phyloP scores from a whole-genome alignment of 2,113 vertebrate species.

The Zeus faber region DNA sequence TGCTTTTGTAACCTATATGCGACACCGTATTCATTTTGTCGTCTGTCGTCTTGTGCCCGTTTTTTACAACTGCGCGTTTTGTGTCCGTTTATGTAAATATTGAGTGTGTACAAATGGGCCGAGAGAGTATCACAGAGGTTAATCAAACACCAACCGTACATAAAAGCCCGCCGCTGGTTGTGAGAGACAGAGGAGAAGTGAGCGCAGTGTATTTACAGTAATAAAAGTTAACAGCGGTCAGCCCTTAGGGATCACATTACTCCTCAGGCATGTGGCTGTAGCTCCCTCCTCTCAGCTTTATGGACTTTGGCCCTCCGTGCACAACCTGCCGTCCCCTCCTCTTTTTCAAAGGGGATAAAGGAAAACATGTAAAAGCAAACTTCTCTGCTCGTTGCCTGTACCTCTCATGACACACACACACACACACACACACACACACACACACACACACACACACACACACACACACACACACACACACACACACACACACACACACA shows the following conservation, averaged over 20 bases:
- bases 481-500: background rate
- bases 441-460: background rate
- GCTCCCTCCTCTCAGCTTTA: slow-evolving; percentile 59
- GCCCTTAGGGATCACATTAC: slow-evolving; percentile 70
- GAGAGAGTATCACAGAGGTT: slow-evolving; percentile 57
- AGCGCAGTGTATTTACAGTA: slow-evolving; percentile 67
- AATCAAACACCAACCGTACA: slow-evolving; percentile 61
- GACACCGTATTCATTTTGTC: slow-evolving; percentile 56
- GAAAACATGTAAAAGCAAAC: slow-evolving; percentile 72
- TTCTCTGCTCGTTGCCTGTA: slow-evolving; percentile 29
- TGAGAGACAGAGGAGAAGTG: slow-evolving; percentile 54
- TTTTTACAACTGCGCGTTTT: slow-evolving; percentile 41
- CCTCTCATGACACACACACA: background rate
- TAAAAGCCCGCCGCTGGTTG: slow-evolving; percentile 49
- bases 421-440: background rate
- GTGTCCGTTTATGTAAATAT: slow-evolving; percentile 41
- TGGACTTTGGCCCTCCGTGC: slow-evolving; percentile 57
- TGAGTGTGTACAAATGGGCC: slow-evolving; percentile 55
- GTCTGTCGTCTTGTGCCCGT: slow-evolving; percentile 16
- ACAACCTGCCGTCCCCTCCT: slow-evolving; percentile 58
- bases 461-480: slow-evolving; percentile 7
- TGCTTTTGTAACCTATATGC: slow-evolving; percentile 52
- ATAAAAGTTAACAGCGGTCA: slow-evolving; percentile 73
- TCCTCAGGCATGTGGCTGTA: slow-evolving; percentile 65
- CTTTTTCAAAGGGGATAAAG: slow-evolving; percentile 68